phyloP scores from a whole-genome alignment of 2,113 vertebrate genomes.

The Notothenia rossii region DNA sequence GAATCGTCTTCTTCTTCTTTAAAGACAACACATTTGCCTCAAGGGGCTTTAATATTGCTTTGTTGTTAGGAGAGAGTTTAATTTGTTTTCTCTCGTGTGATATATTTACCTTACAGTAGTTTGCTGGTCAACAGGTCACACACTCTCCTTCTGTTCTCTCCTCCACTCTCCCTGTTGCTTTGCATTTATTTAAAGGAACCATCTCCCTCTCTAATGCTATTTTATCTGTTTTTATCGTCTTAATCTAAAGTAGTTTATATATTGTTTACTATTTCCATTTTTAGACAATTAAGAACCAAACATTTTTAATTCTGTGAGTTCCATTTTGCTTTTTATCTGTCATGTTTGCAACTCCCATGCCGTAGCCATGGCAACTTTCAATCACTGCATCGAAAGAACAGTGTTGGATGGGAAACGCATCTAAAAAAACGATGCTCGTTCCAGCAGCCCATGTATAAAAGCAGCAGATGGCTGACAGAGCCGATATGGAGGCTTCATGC shows the following conservation, averaged over 20 bases:
- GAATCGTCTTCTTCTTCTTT: too few species aligned
- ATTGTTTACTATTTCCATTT: background rate
- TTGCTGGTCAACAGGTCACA: background rate
- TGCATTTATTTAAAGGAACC: background rate
- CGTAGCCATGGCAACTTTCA: slow-evolving; percentile 3
- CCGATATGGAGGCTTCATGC: slow-evolving; percentile 22
- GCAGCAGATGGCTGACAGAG: slow-evolving; percentile 23
- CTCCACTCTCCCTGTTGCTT: background rate
- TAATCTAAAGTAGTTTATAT: background rate
- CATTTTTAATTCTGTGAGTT: background rate
- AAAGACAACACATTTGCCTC: too few species aligned
- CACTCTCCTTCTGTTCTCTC: background rate
- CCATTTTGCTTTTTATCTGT: background rate
- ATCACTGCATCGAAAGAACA: background rate
- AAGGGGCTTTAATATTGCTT: background rate
- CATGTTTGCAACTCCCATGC: background rate
- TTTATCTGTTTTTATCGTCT: background rate
- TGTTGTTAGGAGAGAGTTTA: background rate
- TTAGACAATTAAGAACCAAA: background rate
- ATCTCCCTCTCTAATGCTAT: background rate
- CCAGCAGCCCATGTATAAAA: background rate
- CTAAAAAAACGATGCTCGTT: background rate
- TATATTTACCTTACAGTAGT: background rate
- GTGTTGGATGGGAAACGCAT: slow-evolving; percentile 1
- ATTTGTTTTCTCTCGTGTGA: background rate